A percentile compares a stretch with the other conserved stretches of the same genome.
These are phyloP conservation scores for Orchesella cincta DNA, from an alignment of 1,140 invertebrate genomes.

Conservation along the genomic window DNA sequence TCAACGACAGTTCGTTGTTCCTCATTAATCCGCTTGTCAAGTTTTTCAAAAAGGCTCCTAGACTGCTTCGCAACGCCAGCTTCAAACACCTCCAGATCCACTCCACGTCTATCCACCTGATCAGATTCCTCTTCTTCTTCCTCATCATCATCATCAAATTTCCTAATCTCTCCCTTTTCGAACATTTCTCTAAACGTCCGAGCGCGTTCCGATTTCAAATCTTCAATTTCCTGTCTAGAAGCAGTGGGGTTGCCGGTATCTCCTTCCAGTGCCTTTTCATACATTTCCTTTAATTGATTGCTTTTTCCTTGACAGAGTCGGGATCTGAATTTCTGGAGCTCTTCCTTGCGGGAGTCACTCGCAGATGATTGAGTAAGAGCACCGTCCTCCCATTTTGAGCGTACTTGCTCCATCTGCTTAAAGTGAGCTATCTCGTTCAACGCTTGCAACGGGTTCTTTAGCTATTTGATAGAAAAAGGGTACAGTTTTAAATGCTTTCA, in stretches of 20 bases:
- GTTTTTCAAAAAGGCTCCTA: slow-evolving; percentile 77
- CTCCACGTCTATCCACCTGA: slow-evolving; percentile 61
- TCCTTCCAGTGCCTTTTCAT: slow-evolving; percentile 80
- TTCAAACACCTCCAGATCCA: slow-evolving; percentile 78
- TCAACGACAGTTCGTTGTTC: slow-evolving; percentile 40
- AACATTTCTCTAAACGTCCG: slow-evolving; percentile 75
- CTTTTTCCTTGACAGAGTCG: slow-evolving; percentile 14
- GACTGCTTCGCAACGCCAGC: slow-evolving; percentile 84
- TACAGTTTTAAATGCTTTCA: slow-evolving; percentile 18
- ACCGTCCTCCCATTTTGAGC: slow-evolving; percentile 40
- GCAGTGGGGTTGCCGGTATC: slow-evolving; percentile 60
- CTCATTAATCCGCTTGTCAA: slow-evolving; percentile 67
- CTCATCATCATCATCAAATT: slow-evolving; percentile 53
- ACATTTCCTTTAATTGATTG: slow-evolving; percentile 79
- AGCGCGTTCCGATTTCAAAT: slow-evolving; percentile 58
- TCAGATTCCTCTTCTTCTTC: slow-evolving; percentile 61
- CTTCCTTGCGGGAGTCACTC: slow-evolving; percentile 37
- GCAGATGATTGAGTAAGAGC: background rate
- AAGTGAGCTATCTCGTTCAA: slow-evolving; percentile 25
- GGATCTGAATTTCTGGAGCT: slow-evolving; percentile 33
- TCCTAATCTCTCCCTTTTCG: slow-evolving; percentile 73
- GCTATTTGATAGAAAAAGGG: slow-evolving; percentile 26
- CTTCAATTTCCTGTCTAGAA: slow-evolving; percentile 63
- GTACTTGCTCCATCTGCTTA: slow-evolving; percentile 39
- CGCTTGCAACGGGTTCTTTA: slow-evolving; percentile 36